Evolutionary conservation across 2,113 vertebrate genomes (phyloP).

Genomic region (Tonatia bakeri): DNA sequence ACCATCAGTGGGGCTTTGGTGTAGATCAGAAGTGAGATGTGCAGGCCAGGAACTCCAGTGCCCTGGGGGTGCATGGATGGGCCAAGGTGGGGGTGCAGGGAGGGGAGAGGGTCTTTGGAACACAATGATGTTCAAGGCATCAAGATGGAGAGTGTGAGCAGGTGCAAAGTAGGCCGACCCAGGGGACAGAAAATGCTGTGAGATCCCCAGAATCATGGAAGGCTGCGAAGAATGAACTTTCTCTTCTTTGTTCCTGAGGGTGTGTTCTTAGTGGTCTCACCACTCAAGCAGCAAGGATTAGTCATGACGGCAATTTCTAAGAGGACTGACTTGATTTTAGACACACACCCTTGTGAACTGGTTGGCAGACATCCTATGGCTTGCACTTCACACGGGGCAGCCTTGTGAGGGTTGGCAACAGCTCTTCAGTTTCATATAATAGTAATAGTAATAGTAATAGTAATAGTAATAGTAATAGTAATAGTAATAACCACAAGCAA

Average conservation of each 20-base stretch:
- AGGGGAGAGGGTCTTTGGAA: slow-evolving; percentile 31
- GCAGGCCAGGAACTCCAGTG: neutral
- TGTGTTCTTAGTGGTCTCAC: neutral
- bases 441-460: neutral
- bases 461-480: neutral
- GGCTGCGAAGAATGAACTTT: neutral
- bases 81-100: neutral
- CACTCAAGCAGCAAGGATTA: neutral
- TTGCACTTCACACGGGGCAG: neutral
- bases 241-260: neutral
- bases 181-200: neutral
- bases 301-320: neutral
- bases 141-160: neutral
- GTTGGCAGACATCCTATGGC: neutral
- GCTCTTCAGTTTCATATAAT: neutral
- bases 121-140: neutral
- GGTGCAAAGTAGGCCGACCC: neutral
- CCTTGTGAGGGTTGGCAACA: neutral
- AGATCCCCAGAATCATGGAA: neutral
- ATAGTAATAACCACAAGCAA: neutral
- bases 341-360: neutral
- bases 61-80: neutral
- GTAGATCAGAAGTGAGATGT: slow-evolving; percentile 58
- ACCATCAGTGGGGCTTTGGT: neutral
- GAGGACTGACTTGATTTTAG: neutral